Evolutionary conservation across 2,797 vertebrate species (phyloP).

Genomic region (Acestrorhynchus altus): DNA sequence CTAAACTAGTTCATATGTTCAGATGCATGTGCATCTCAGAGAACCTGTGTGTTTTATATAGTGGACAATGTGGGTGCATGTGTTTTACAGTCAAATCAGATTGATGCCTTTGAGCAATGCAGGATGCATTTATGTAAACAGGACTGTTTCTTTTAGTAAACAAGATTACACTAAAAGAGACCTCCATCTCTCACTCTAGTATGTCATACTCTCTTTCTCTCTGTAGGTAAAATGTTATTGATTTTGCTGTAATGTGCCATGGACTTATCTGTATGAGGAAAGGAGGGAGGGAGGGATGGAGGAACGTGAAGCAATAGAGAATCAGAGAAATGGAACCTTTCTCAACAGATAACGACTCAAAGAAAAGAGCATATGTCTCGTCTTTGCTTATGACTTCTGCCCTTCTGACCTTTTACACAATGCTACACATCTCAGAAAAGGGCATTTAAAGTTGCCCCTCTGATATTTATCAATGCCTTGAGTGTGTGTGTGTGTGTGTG

Average conservation of each 20-base stretch:
- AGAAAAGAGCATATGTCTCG: constrained; percentile 54
- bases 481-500: constrained; percentile 1
- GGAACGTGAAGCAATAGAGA: background rate
- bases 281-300: constrained; percentile 22
- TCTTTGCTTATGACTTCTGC: constrained; percentile 41
- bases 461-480: constrained; percentile 20
- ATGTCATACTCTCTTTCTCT: background rate
- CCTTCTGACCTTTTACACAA: constrained; percentile 37
- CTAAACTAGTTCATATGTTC: too few species aligned
- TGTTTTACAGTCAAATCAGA: background rate
- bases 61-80: background rate
- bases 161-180: constrained; percentile 1
- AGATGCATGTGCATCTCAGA: too few species aligned
- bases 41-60: background rate
- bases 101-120: background rate
- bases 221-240: background rate
- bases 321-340: background rate
- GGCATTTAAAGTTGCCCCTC: constrained; percentile 12
- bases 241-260: background rate
- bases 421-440: constrained; percentile 8
- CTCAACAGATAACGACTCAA: constrained; percentile 17
- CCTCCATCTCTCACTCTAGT: background rate
- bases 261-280: constrained; percentile 9
- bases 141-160: constrained; percentile 20
- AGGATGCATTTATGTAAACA: constrained; percentile 1